A percentile compares a stretch with the other conserved stretches of the same genome.
These are phyloP conservation scores for Pasiphila rectangulata DNA, from an alignment of 2,888 invertebrate genomes.

Conservation along the genomic window DNA sequence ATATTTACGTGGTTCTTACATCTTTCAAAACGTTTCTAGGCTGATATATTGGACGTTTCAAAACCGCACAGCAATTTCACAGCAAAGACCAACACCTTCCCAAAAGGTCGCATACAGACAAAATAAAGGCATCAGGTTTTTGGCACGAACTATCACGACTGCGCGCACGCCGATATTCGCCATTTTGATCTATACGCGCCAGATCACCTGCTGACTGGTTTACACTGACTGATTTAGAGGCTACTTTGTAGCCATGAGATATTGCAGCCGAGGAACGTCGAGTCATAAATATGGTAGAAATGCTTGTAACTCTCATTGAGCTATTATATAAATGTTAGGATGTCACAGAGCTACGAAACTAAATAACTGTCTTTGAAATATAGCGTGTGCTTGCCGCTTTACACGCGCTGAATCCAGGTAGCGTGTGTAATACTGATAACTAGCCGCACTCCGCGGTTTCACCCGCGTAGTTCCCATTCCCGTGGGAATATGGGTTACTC, in stretches of 20 bases:
- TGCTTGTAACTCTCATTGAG: background rate
- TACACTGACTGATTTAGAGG: conserved; percentile 23
- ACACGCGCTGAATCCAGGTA: too few relatives aligned
- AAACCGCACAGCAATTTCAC: background rate
- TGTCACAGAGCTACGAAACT: background rate
- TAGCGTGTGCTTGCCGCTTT: too few relatives aligned
- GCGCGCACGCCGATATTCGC: conserved; percentile 43
- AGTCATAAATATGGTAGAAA: background rate
- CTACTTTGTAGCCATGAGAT: conserved; percentile 22
- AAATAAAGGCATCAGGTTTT: conserved; percentile 24
- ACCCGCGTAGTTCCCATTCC: too few relatives aligned
- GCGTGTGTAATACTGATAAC: too few relatives aligned
- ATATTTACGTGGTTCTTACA: too few relatives aligned
- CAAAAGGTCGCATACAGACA: conserved; percentile 14
- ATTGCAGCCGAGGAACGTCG: conserved; percentile 2
- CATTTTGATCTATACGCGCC: conserved; percentile 31
- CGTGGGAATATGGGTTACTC: too few relatives aligned
- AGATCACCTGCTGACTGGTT: conserved; percentile 29
- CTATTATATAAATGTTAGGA: background rate
- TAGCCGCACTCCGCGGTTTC: too few relatives aligned
- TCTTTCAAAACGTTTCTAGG: too few relatives aligned
- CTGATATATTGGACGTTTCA: too few relatives aligned
- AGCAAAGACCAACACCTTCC: too few relatives aligned
- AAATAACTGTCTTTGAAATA: too few relatives aligned
- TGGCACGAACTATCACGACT: conserved; percentile 29